Evolutionary conservation across 2,797 vertebrate genomes (phyloP), one percentile per base, ranked within the genome.

Genomic region (Sandelia bainsii): DNA sequence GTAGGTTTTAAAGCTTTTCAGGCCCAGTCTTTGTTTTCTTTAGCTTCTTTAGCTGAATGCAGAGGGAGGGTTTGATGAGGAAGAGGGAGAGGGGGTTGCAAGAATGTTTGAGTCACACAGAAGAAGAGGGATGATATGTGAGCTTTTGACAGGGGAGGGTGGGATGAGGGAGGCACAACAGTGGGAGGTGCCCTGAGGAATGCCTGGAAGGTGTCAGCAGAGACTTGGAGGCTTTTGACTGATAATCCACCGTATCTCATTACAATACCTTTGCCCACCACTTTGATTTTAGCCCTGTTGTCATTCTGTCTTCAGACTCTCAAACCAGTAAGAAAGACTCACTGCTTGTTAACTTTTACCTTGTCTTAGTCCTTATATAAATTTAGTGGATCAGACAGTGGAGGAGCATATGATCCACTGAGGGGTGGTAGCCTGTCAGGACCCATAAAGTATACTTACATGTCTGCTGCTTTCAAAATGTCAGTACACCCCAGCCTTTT

Each of bases 111-210:
- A 90, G 70, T 87, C 85, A 84, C 70, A 19, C 54, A 66, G 81
- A 85, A 78, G 77, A 84, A 82, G 74, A 82, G 81, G 75, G 79
- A 86, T 90, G 88, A 89, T 88, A 84, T 88, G 79, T 84, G 60
- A 68, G 62, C 69, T 73, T 76, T 82, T 80, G 75, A 83, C 88
- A 82, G 78, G 86, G 68, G 80, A 85, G 87, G 87, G 79, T 85
- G 84, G 77, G 69, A 61, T 69, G 66, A 80, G 77, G 74, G 66
- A 77, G 83, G 72, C 59, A 54, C 49, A 77, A 75, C 59, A 54
- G 69, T 81, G 87, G 85, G 90, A 91, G 85, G 86, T 83, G 75
- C 85, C 86, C 82, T 77, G 71, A 90, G 90, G 93, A 94, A 95
- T 94, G 91, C 88, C 79, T 86, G 79, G 83, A 92, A 91, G 88